Base-by-base conservation (phyloP, 2,797 vertebrate genomes). In the Peromyscus nudipes region DNA sequence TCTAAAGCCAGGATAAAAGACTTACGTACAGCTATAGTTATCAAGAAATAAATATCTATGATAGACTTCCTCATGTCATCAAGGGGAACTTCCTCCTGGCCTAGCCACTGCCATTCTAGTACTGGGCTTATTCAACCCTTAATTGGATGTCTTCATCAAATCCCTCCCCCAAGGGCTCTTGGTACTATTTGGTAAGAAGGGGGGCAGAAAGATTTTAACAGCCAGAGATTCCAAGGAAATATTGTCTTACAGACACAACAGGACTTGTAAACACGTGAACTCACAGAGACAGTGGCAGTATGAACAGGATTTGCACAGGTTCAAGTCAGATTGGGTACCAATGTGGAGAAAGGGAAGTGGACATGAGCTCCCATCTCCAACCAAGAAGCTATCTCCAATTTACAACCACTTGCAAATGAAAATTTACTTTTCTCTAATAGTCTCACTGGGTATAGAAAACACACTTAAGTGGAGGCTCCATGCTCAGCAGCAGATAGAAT, bases 31-130 rank as follows among this genome's bases (percentile, higher is more conserved):
- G 77, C 34, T 76, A 0, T 57, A 91, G 9, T 40, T 49, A 89
- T 79, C 64, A 91, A 94, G 31, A 92, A 85, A 86, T 29, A 69
- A 64, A 62, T 64, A 71, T 79, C 73, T 87, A 10, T 80, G 17
- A 3, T 79, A 23, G 79, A 6, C 64, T 67, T 64, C 43, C 27
- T 95, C n/a, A 43, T 27, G 52, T 82, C 89, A 49, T 40, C 64
- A 23, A 95, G 40, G 90, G 19, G 10, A 92, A 60, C 10, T 88
- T 89, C 0, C 29, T 89, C 4, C 17, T 73, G 29, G 25, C 13
- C 37, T 52, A 31, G 19, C 11, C 2, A 55, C 23, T 81, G 2
- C 10, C 52, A 34, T 1, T 79, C n/a, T 1, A 55, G n/a, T 29
- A 73, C 7, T 40, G 57, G 6, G 7, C 7, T 81, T 82, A 65